Conservation (phyloP, 2,888 invertebrate species). For the Apamea anceps region DNA sequence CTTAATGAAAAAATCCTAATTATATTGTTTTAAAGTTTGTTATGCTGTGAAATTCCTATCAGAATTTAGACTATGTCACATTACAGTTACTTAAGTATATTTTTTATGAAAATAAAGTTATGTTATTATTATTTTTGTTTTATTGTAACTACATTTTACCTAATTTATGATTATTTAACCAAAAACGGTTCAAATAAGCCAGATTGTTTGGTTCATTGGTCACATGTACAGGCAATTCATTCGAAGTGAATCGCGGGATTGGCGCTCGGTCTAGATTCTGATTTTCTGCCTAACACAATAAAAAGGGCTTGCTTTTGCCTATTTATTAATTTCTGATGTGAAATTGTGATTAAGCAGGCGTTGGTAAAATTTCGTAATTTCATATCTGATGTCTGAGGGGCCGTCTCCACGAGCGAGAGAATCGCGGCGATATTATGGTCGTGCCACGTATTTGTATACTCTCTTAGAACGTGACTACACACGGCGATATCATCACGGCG, state of each 20-base stretch:
- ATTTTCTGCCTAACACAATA: background rate
- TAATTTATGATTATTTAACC: background rate
- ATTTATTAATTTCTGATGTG: background rate
- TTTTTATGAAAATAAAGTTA: constrained; percentile 50
- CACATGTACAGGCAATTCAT: background rate
- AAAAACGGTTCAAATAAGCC: background rate
- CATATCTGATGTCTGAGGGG: background rate
- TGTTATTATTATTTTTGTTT: constrained; percentile 48
- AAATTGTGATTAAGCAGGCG: background rate
- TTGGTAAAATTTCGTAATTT: background rate
- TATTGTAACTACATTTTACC: background rate
- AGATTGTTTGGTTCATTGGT: background rate
- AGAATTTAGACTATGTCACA: constrained; percentile 2
- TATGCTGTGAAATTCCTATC: constrained; percentile 18
- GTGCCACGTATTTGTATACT: too few species aligned
- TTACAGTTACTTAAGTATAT: constrained; percentile 28
- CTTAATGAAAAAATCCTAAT: background rate
- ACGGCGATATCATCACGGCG: too few species aligned
- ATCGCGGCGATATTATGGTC: too few species aligned
- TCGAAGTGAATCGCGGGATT: background rate
- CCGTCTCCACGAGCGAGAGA: too few species aligned
- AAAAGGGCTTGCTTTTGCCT: background rate
- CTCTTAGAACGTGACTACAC: too few species aligned
- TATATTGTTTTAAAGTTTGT: constrained; percentile 7
- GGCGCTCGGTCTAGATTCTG: background rate